phyloP scores from a whole-genome alignment of 2,888 invertebrate species.

The Polietes domitor region DNA sequence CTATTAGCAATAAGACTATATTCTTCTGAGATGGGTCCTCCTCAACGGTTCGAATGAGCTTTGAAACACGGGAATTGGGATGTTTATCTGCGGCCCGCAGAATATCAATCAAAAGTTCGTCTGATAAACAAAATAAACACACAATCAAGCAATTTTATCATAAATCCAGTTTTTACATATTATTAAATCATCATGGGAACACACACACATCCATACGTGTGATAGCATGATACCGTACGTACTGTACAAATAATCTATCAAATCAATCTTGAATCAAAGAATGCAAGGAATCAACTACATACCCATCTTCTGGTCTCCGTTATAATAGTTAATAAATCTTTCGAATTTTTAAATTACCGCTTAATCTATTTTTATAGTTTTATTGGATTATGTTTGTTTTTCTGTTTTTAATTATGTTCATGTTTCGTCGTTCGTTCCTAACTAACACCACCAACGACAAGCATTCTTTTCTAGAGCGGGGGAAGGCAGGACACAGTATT shows the following conservation, averaged over 20 bases:
- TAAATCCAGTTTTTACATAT: background rate
- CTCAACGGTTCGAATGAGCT: constrained; percentile 73
- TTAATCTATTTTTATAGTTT: too few relatives aligned
- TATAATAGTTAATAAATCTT: background rate
- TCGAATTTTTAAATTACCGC: too few relatives aligned
- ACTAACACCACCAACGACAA: too few relatives aligned
- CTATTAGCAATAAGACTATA: constrained; percentile 74
- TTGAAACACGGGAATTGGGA: constrained; percentile 74
- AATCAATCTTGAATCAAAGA: background rate
- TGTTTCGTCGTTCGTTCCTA: too few relatives aligned
- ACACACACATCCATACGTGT: constrained; percentile 11
- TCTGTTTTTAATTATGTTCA: too few relatives aligned
- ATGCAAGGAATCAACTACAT: background rate
- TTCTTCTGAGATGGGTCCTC: constrained; percentile 70
- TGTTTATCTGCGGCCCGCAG: constrained; percentile 72
- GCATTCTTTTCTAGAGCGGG: too few relatives aligned
- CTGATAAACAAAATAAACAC: constrained; percentile 28
- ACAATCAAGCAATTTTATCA: too few relatives aligned
- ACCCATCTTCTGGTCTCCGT: constrained; percentile 10
- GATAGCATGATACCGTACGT: too few relatives aligned
- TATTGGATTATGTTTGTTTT: too few relatives aligned
- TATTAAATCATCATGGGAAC: background rate
- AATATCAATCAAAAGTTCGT: constrained; percentile 61
- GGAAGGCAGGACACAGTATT: too few relatives aligned
- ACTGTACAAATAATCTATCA: too few relatives aligned